Evolutionary conservation across 1,140 invertebrate genomes (phyloP).

Genomic region (Euura lappo): DNA sequence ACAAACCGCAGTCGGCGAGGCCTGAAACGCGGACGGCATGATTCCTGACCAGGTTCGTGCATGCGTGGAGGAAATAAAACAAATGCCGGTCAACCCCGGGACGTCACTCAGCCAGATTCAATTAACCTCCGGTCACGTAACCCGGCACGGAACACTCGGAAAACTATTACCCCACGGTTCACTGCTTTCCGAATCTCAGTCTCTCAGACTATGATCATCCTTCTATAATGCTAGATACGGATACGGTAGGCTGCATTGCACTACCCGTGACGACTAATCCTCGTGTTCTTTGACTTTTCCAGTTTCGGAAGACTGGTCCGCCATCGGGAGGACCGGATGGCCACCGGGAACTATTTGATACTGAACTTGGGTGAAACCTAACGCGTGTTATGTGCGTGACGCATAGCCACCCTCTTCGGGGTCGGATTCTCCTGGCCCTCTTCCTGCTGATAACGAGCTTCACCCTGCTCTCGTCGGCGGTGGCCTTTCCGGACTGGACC

Average conservation of each 20-base stretch:
- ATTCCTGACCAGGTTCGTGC: not conserved
- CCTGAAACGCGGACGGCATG: not conserved
- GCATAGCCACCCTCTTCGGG: conserved; percentile 47
- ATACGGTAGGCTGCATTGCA: too few species aligned
- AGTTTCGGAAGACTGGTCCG: not conserved
- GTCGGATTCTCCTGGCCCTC: conserved; percentile 48
- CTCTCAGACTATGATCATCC: too few species aligned
- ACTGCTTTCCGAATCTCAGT: too few species aligned
- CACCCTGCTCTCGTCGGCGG: conserved; percentile 49
- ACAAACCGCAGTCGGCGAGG: not conserved
- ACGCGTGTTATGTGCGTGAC: conserved; percentile 49
- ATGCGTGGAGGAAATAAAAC: not conserved
- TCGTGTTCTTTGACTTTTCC: not conserved
- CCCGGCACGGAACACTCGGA: too few species aligned
- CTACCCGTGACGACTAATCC: not conserved
- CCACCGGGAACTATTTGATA: not conserved
- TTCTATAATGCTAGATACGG: too few species aligned
- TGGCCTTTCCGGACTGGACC: conserved; percentile 76
- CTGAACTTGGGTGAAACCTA: not conserved
- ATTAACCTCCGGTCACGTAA: not conserved
- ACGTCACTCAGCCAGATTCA: not conserved
- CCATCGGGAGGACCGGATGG: not conserved
- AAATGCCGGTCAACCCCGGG: not conserved
- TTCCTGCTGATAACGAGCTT: conserved; percentile 45
- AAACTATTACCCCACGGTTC: too few species aligned